These are phyloP conservation scores for Chrysodeixis includens DNA, from an alignment of 2,888 invertebrate genomes.

Conservation along the genomic window DNA sequence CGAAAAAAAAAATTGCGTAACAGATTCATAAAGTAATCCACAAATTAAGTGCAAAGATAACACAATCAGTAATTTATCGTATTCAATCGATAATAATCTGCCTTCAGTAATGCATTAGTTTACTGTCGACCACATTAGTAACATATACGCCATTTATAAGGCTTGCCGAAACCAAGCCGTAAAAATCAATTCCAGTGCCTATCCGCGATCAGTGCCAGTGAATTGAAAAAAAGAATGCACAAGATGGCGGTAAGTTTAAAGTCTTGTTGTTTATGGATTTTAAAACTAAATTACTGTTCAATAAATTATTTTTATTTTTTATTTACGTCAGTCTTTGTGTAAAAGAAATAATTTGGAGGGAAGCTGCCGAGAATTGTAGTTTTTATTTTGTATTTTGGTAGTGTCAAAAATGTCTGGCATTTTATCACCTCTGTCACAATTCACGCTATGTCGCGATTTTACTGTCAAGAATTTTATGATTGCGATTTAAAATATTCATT, in stretches of 20 bases:
- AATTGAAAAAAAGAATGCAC: constrained; percentile 39
- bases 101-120: not conserved
- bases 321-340: not conserved
- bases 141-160: not conserved
- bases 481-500: not conserved
- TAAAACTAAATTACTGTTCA: constrained; percentile 24
- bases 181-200: not conserved
- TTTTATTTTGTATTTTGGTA: not conserved
- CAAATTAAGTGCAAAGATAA: constrained; percentile 18
- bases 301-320: constrained; percentile 16
- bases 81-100: constrained; percentile 25
- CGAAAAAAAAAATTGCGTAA: too few relatives aligned
- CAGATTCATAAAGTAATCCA: constrained; percentile 9
- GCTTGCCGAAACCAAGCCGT: not conserved
- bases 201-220: constrained; percentile 10
- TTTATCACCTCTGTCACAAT: constrained; percentile 4
- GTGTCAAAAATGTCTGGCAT: not conserved
- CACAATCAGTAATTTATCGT: constrained; percentile 30
- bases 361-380: not conserved
- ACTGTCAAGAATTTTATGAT: not conserved
- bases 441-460: not conserved
- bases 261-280: constrained; percentile 16
- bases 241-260: constrained; percentile 46
- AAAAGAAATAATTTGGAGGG: not conserved
- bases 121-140: constrained; percentile 10